Conservation (phyloP, 2,888 invertebrate species). For the Stenodera caucasica region DNA sequence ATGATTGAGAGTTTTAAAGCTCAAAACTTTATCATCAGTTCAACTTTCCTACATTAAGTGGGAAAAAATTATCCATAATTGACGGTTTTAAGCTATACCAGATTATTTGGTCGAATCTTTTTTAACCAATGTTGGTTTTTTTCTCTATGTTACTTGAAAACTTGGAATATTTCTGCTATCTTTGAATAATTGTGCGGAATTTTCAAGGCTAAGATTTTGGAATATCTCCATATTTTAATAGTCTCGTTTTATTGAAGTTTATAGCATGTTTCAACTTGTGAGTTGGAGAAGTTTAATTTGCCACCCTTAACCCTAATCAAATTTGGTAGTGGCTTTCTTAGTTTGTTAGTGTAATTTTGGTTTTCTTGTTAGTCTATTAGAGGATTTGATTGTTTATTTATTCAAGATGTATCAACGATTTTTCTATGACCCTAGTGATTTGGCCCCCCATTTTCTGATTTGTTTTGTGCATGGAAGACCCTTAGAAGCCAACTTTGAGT, state of each 20-base stretch:
- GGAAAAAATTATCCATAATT: not conserved
- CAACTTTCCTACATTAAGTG: not conserved
- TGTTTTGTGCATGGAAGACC: not conserved
- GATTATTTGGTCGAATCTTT: not conserved
- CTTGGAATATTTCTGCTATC: too few species aligned
- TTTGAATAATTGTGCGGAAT: not conserved
- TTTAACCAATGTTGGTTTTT: not conserved
- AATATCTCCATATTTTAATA: not conserved
- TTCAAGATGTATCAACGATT: not conserved
- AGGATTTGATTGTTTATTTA: not conserved
- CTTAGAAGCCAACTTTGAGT: not conserved
- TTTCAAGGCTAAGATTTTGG: not conserved
- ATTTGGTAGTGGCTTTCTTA: not conserved
- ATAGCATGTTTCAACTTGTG: not conserved
- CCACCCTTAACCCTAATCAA: not conserved
- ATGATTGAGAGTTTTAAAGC: conserved; percentile 6
- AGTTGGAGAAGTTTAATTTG: not conserved
- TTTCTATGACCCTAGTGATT: not conserved
- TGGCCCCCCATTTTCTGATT: not conserved
- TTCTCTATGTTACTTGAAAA: not conserved
- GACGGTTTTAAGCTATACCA: not conserved
- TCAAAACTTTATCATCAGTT: not conserved
- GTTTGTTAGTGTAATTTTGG: too few species aligned
- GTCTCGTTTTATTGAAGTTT: not conserved
- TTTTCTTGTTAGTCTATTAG: too few species aligned